Conservation (phyloP, 2,888 invertebrate genomes). For the Mythimna albipuncta region DNA sequence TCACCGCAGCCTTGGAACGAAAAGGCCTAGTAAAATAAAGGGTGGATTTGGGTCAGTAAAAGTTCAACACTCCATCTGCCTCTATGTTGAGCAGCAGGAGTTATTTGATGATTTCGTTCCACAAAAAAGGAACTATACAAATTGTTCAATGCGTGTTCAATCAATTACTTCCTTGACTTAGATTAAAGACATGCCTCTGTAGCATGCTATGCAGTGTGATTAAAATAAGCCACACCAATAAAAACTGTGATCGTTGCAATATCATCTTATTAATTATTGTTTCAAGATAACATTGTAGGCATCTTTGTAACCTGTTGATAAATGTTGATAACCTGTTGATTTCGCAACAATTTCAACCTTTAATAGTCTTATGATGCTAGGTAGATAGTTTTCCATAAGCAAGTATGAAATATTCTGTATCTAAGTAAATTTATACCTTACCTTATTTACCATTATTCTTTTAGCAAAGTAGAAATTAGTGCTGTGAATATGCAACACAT, state of each 20-base stretch:
- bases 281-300: constrained; percentile 11
- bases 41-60: too few species aligned
- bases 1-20: too few species aligned
- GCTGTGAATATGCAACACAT: background rate
- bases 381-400: background rate
- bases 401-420: background rate
- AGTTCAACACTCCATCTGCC: too few species aligned
- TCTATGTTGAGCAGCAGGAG: too few species aligned
- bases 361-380: background rate
- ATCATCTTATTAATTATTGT: constrained; percentile 15
- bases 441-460: background rate
- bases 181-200: too few species aligned
- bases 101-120: too few species aligned
- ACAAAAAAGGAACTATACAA: too few species aligned
- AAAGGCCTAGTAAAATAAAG: too few species aligned
- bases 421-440: background rate
- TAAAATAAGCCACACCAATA: background rate
- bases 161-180: too few species aligned
- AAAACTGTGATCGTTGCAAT: constrained; percentile 2
- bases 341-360: constrained; percentile 4
- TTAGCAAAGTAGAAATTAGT: background rate
- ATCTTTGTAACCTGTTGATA: constrained; percentile 36
- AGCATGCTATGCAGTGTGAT: background rate
- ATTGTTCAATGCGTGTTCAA: too few species aligned
- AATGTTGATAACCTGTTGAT: constrained; percentile 32